phyloP scores from a whole-genome alignment of 2,113 vertebrate genomes.

The Kryptolebias marmoratus region DNA sequence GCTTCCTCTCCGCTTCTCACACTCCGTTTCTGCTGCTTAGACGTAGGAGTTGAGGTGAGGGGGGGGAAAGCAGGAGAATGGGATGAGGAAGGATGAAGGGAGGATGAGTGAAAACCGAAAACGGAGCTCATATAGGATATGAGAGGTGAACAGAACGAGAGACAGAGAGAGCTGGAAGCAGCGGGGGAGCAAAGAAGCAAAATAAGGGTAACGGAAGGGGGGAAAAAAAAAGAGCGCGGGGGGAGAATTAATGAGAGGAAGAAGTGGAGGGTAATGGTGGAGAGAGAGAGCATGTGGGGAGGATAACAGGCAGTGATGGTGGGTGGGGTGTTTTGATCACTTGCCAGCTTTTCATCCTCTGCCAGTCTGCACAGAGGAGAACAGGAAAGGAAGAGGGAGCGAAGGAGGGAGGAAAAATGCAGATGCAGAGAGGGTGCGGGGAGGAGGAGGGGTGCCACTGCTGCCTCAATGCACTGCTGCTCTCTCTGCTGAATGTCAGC shows the following conservation, averaged over 20 bases:
- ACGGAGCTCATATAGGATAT: slow-evolving; percentile 50
- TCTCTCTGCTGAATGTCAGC: slow-evolving; percentile 79
- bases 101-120: slow-evolving; percentile 51
- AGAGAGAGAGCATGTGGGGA: slow-evolving; percentile 50
- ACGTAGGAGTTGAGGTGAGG: slow-evolving; percentile 74
- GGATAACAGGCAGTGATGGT: slow-evolving; percentile 59
- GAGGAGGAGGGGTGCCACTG: slow-evolving; percentile 54
- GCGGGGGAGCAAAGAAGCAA: slow-evolving; percentile 52
- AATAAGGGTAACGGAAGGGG: slow-evolving; percentile 27
- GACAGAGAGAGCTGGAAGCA: slow-evolving; percentile 53
- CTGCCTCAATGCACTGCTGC: slow-evolving; percentile 76
- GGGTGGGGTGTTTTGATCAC: slow-evolving; percentile 80
- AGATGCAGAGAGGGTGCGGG: slow-evolving; percentile 27
- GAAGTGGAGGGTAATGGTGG: slow-evolving; percentile 29
- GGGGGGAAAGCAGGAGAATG: slow-evolving; percentile 38
- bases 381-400: slow-evolving; percentile 35
- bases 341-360: slow-evolving; percentile 75
- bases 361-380: slow-evolving; percentile 72
- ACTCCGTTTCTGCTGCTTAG: slow-evolving; percentile 66
- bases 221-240: slow-evolving; percentile 1
- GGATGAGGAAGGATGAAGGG: slow-evolving; percentile 53
- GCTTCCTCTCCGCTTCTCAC: slow-evolving; percentile 59
- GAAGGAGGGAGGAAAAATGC: slow-evolving; percentile 21
- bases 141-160: slow-evolving; percentile 60
- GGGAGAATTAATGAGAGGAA: slow-evolving; percentile 44